Evolutionary conservation across 2,113 vertebrate species (phyloP).

Genomic region (Opisthocomus hoazin): DNA sequence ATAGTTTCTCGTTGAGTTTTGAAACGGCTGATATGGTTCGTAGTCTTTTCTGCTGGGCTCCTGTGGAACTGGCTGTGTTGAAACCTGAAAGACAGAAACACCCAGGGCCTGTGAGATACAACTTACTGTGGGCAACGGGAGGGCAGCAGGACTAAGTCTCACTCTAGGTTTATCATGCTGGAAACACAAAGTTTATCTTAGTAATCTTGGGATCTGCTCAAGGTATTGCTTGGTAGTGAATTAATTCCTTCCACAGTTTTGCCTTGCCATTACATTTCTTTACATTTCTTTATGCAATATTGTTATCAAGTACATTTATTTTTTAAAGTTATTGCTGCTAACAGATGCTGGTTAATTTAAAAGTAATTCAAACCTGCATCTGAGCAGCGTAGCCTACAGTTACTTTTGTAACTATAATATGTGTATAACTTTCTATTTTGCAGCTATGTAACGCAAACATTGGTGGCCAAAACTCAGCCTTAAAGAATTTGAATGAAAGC

Average conservation of each 20-base stretch:
- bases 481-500: not conserved
- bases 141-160: not conserved
- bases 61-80: slow-evolving; percentile 88
- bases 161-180: not conserved
- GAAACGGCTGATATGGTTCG: slow-evolving; percentile 92
- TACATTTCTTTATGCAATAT: not conserved
- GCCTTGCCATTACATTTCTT: not conserved
- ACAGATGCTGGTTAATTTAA: not conserved
- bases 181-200: not conserved
- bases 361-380: not conserved
- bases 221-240: not conserved
- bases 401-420: not conserved
- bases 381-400: not conserved
- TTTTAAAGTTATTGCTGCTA: not conserved
- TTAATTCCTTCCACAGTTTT: not conserved
- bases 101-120: not conserved
- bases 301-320: not conserved
- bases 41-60: slow-evolving; percentile 94
- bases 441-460: not conserved
- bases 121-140: not conserved
- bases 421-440: not conserved
- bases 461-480: not conserved
- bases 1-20: slow-evolving; percentile 91
- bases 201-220: not conserved
- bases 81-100: slow-evolving; percentile 71